phyloP scores from a whole-genome alignment of 2,888 invertebrate genomes.

The Heliconius ethilla region DNA sequence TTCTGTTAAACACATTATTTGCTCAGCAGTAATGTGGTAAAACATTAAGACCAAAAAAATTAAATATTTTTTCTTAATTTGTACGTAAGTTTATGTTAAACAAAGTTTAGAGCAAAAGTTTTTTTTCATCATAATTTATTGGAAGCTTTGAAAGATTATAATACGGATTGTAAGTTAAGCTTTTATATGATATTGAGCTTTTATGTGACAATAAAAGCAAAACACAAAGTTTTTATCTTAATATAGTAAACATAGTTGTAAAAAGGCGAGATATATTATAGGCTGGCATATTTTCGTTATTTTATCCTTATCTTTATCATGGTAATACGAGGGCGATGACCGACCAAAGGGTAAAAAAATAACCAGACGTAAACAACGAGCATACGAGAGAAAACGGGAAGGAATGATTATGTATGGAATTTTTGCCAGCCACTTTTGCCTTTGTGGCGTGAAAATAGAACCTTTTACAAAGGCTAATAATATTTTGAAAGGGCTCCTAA shows the following conservation, averaged over 20 bases:
- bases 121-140: too few relatives aligned
- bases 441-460: conserved; percentile 56
- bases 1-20: too few relatives aligned
- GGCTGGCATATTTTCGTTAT: conserved; percentile 52
- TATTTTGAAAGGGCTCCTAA: conserved; percentile 48
- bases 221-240: neutral
- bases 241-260: neutral
- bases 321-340: conserved; percentile 53
- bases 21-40: too few relatives aligned
- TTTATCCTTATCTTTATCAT: conserved; percentile 52
- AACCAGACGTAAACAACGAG: conserved; percentile 63
- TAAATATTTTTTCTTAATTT: too few relatives aligned
- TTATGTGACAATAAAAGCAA: neutral
- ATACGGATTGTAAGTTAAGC: neutral
- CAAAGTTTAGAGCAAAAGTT: too few relatives aligned
- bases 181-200: neutral
- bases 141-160: too few relatives aligned
- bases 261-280: neutral
- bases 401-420: conserved; percentile 62
- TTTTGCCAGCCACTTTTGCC: conserved; percentile 55
- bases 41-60: too few relatives aligned
- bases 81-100: too few relatives aligned
- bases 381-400: conserved; percentile 60
- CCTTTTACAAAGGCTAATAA: conserved; percentile 71
- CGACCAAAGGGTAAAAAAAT: conserved; percentile 56